A percentile compares a stretch with the other conserved stretches of the same genome.
These are phyloP conservation scores for Desmophyllum pertusum DNA, from an alignment of 92 coral and sea anemone genomes.

Conservation along the genomic window DNA sequence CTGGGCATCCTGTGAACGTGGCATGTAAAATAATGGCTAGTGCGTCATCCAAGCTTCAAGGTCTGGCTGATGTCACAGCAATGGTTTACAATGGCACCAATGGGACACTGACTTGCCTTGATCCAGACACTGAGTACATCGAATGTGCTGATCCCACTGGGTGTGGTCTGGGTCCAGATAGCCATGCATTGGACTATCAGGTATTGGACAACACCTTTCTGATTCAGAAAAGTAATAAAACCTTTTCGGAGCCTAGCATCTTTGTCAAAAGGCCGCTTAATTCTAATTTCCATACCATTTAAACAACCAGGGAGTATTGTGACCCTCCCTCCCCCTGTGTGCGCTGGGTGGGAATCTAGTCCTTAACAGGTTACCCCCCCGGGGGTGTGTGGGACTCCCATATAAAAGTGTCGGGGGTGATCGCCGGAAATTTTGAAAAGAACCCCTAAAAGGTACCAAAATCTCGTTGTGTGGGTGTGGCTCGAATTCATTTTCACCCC, in stretches of 20 bases:
- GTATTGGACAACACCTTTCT: conserved; percentile 24
- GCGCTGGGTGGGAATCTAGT: too few species aligned
- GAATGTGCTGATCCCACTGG: conserved; percentile 99
- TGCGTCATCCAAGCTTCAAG: conserved; percentile 76
- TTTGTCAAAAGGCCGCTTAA: too few species aligned
- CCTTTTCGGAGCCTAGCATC: background rate
- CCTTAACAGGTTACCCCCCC: too few species aligned
- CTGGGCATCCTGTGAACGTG: conserved; percentile 92
- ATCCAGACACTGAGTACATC: conserved; percentile 88
- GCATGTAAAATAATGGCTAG: conserved; percentile 75
- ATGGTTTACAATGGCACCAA: conserved; percentile 88
- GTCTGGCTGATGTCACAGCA: conserved; percentile 88
- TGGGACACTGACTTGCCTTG: conserved; percentile 79
- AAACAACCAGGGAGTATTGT: too few species aligned
- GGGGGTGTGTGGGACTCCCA: too few species aligned
- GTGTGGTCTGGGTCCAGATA: conserved; percentile 88
- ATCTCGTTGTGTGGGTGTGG: too few species aligned
- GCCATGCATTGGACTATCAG: conserved; percentile 93
- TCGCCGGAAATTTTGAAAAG: too few species aligned
- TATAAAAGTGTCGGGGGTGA: too few species aligned
- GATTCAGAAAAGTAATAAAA: background rate
- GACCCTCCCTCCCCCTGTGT: too few species aligned
- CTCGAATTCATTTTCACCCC: too few species aligned
- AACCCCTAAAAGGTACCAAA: too few species aligned
- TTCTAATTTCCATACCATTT: too few species aligned